These are phyloP conservation scores for Gavialis gangeticus DNA, from an alignment of 2,113 vertebrate genomes.

Conservation along the genomic window DNA sequence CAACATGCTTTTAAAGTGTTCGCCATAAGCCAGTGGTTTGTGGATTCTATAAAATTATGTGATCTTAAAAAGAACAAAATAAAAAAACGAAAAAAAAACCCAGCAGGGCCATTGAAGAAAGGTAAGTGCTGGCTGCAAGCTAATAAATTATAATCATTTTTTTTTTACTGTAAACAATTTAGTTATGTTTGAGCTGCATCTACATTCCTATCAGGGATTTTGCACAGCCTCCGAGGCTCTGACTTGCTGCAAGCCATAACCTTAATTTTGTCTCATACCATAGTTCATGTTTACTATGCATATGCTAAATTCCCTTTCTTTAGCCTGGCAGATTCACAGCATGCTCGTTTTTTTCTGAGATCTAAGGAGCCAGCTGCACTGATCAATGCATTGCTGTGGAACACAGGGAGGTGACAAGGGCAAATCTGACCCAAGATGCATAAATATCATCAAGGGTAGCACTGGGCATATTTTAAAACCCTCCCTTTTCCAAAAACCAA, in stretches of 20 bases:
- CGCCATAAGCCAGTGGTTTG: not conserved
- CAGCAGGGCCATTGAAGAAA: accelerated
- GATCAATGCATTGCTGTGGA: accelerated
- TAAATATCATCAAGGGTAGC: not conserved
- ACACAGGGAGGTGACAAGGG: accelerated
- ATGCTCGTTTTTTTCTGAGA: not conserved
- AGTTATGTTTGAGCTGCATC: not conserved
- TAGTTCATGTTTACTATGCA: not conserved
- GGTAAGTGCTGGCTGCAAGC: not conserved
- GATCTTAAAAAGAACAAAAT: not conserved
- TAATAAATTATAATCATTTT: not conserved
- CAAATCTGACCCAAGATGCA: not conserved
- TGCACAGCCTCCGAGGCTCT: accelerated
- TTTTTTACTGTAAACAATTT: not conserved
- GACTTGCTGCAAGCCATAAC: not conserved
- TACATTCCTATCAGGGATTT: accelerated
- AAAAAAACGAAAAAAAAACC: not conserved
- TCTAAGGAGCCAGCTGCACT: too few species aligned
- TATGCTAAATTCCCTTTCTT: not conserved
- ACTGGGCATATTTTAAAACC: not conserved
- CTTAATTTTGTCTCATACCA: not conserved
- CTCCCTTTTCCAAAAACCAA: not conserved
- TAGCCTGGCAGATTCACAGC: not conserved
- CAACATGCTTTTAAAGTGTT: not conserved
- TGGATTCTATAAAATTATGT: accelerated